phyloP scores from a whole-genome alignment of 92 coral and sea anemone genomes.

The Nematostella vectensis region DNA sequence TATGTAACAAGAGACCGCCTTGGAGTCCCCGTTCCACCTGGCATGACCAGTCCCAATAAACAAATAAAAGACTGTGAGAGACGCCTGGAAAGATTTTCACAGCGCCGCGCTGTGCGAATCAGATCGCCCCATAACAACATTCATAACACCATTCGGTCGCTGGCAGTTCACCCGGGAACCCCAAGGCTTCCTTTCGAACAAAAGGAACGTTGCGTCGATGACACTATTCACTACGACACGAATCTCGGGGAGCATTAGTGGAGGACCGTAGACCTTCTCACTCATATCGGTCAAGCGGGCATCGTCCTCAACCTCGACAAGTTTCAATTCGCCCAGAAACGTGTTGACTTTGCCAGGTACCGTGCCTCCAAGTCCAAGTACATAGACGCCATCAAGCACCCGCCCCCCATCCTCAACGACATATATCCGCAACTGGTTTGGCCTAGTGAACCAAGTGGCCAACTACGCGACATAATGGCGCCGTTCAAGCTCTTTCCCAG shows the following conservation, averaged over 20 bases:
- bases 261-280: slow-evolving; percentile 41
- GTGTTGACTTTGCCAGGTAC: slow-evolving; percentile 33
- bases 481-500: no score
- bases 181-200: slow-evolving; percentile 55
- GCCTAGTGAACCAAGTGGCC: slow-evolving; percentile 28
- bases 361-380: slow-evolving; percentile 13
- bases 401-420: slow-evolving; percentile 12
- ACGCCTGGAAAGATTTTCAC: slow-evolving; percentile 50
- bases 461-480: no score
- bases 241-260: slow-evolving; percentile 45
- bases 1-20: slow-evolving; percentile 35
- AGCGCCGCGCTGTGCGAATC: slow-evolving; percentile 29
- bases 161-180: slow-evolving; percentile 48
- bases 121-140: slow-evolving; percentile 34
- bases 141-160: slow-evolving; percentile 36
- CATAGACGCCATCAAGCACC: slow-evolving; percentile 33
- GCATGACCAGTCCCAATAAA: slow-evolving; percentile 40
- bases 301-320: slow-evolving; percentile 35
- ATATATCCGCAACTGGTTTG: slow-evolving; percentile 26
- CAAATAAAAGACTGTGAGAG: slow-evolving; percentile 39
- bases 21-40: slow-evolving; percentile 35
- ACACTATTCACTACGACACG: slow-evolving; percentile 45
- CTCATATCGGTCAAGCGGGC: slow-evolving; percentile 40
- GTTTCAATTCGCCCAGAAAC: slow-evolving; percentile 28
- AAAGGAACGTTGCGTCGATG: slow-evolving; percentile 52